These are phyloP conservation scores for Tryphoninae sp. DNA, from an alignment of 2,888 invertebrate species.

Conservation along the genomic window DNA sequence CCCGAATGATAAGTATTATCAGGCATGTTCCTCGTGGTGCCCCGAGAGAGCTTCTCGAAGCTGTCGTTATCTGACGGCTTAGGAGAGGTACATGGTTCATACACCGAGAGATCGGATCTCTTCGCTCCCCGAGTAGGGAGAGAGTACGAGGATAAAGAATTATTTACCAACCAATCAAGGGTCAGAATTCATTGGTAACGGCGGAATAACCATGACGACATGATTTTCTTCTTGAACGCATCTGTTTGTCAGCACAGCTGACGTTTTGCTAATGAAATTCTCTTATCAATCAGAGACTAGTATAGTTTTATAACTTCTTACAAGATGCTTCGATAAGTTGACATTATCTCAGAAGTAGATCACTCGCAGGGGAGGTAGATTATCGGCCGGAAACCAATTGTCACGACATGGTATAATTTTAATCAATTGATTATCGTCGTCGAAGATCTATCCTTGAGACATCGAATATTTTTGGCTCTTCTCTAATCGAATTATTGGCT, in stretches of 20 bases:
- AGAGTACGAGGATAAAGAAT: slow-evolving; percentile 22
- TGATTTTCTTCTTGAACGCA: slow-evolving; percentile 33
- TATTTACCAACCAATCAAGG: slow-evolving; percentile 69
- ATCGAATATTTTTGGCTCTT: slow-evolving; percentile 16
- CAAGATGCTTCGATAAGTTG: background rate
- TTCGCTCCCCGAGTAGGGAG: slow-evolving; percentile 24
- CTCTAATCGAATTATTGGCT: background rate
- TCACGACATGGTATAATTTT: slow-evolving; percentile 20
- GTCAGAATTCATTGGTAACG: slow-evolving; percentile 67
- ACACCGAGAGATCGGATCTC: slow-evolving; percentile 65
- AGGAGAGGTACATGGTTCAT: slow-evolving; percentile 74
- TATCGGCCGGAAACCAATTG: slow-evolving; percentile 50
- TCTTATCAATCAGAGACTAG: background rate
- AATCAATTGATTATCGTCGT: slow-evolving; percentile 33
- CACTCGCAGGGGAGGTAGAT: slow-evolving; percentile 14
- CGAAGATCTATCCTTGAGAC: slow-evolving; percentile 18
- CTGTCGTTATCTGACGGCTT: slow-evolving; percentile 73
- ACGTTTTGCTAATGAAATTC: slow-evolving; percentile 12
- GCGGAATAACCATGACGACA: slow-evolving; percentile 57
- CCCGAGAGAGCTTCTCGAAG: slow-evolving; percentile 69
- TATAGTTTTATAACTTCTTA: slow-evolving; percentile 2
- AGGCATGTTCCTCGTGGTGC: slow-evolving; percentile 73
- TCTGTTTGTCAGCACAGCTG: slow-evolving; percentile 25
- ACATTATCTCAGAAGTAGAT: background rate
- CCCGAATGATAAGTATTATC: slow-evolving; percentile 78